Evolutionary conservation across 2,797 vertebrate species (phyloP).

Genomic region (Lophius americanus): DNA sequence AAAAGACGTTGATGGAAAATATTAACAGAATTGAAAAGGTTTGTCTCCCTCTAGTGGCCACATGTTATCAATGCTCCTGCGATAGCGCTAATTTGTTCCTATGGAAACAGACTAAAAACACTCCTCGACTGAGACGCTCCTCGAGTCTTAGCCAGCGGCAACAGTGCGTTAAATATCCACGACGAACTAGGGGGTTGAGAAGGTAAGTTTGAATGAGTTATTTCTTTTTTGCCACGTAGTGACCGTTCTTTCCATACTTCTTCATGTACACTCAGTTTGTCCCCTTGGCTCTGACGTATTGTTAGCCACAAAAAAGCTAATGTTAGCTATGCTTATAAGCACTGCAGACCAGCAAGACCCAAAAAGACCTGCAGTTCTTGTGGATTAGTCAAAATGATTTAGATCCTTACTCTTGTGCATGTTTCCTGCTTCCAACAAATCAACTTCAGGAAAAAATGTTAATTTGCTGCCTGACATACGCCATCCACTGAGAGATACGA

Average conservation of each 20-base stretch:
- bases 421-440: no score
- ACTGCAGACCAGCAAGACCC: no score
- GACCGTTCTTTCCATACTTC: fast-evolving
- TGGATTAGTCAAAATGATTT: no score
- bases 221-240: background rate
- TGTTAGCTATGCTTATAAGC: background rate
- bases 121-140: background rate
- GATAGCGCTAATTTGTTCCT: conserved; percentile 24
- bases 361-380: no score
- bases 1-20: no score
- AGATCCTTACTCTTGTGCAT: no score
- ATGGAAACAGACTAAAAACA: conserved; percentile 20
- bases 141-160: background rate
- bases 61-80: background rate
- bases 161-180: background rate
- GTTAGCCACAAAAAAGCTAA: background rate
- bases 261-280: background rate
- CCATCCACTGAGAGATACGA: no score
- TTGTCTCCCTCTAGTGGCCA: conserved; percentile 47
- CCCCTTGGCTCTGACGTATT: background rate
- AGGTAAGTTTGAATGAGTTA: background rate
- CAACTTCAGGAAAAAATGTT: no score
- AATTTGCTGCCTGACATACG: no score
- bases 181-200: background rate
- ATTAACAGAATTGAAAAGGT: background rate